A percentile compares a stretch with the other conserved stretches of the same genome.
These are phyloP conservation scores for Harlomillsia oculata DNA, from an alignment of 1,140 invertebrate species.

Conservation along the genomic window DNA sequence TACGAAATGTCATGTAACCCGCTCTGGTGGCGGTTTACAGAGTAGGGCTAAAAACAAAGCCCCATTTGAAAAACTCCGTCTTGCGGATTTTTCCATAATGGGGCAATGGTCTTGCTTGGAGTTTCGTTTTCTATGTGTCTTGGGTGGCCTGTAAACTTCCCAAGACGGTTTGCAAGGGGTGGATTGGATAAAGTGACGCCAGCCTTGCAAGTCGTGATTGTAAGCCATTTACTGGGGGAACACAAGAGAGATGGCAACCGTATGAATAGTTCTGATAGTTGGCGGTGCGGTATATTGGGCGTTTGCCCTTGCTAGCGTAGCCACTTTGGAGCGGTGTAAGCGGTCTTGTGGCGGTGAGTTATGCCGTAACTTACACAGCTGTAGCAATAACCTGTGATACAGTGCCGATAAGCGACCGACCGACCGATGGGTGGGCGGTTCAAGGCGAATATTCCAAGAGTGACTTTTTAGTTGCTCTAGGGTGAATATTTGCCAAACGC, in stretches of 20 bases:
- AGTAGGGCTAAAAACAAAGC: no score
- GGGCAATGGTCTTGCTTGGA: no score
- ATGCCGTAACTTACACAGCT: constrained; percentile 1
- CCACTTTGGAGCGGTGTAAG: constrained; percentile 2
- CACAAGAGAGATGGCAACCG: constrained; percentile 3
- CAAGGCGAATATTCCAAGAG: background rate
- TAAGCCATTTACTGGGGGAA: constrained; percentile 1
- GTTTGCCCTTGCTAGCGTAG: constrained; percentile 6
- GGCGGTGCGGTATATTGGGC: constrained; percentile 7
- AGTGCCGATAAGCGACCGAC: constrained; percentile 4
- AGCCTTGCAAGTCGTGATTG: constrained; percentile 7
- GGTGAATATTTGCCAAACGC: constrained; percentile 7
- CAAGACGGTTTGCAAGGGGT: constrained; percentile 7
- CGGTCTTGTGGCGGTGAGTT: constrained; percentile 4
- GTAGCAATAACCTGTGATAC: constrained; percentile 1
- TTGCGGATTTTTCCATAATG: no score
- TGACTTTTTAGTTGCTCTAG: constrained; percentile 8
- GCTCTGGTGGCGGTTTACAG: background rate
- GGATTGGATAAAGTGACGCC: constrained; percentile 1
- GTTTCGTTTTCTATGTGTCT: no score
- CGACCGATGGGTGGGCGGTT: constrained; percentile 6
- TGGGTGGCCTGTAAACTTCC: no score
- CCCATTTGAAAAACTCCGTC: no score
- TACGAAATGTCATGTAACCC: background rate
- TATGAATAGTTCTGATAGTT: no score